These are phyloP conservation scores for Oeneis ivallda DNA, from an alignment of 2,888 invertebrate genomes.

Conservation along the genomic window DNA sequence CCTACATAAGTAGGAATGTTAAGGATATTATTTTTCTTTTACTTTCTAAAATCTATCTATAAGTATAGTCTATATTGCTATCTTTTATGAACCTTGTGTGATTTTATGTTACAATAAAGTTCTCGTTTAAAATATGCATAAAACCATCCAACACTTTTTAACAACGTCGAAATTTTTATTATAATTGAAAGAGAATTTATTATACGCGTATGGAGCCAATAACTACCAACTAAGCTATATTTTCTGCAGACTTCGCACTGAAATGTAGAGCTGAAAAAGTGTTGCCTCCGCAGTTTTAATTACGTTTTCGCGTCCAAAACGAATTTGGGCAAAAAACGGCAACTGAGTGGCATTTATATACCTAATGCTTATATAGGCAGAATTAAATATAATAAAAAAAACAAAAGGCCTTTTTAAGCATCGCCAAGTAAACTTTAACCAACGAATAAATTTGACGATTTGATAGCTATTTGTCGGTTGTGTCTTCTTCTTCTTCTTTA, in stretches of 20 bases:
- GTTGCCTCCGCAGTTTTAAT: constrained; percentile 9
- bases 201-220: constrained; percentile 13
- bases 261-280: constrained; percentile 12
- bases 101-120: neutral
- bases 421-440: too few relatives aligned
- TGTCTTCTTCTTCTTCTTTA: too few relatives aligned
- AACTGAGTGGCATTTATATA: neutral
- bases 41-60: neutral
- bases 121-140: neutral
- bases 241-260: neutral
- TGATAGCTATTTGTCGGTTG: too few relatives aligned
- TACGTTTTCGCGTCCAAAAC: constrained; percentile 12
- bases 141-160: neutral
- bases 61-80: too few relatives aligned
- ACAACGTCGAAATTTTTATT: neutral
- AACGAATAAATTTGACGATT: too few relatives aligned
- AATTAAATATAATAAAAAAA: neutral
- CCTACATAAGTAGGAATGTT: too few relatives aligned
- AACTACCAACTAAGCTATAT: constrained; percentile 15
- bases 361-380: neutral
- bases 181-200: constrained; percentile 1
- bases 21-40: neutral
- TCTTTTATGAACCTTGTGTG: neutral
- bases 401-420: too few relatives aligned
- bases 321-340: constrained; percentile 5